Conservation (phyloP, 1,140 invertebrate species). For the Drosophila lacteicornis region DNA sequence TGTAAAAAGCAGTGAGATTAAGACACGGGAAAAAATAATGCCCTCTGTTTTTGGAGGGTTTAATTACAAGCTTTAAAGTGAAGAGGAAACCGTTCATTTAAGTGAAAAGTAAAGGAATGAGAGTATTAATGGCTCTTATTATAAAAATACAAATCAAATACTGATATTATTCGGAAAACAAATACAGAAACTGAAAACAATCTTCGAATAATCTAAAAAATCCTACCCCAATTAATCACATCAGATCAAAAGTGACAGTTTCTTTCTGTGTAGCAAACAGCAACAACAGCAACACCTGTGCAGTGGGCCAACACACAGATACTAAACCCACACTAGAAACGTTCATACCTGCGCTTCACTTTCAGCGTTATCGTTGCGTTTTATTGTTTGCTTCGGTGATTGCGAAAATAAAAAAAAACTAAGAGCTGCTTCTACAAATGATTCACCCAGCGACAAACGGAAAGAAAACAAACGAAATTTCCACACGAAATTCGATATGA, state of each 20-base stretch:
- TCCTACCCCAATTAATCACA: background rate
- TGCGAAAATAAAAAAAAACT: constrained; percentile 65
- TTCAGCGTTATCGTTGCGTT: constrained; percentile 80
- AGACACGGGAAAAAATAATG: constrained; percentile 14
- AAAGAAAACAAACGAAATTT: constrained; percentile 41
- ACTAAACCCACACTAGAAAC: constrained; percentile 21
- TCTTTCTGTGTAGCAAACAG: constrained; percentile 15
- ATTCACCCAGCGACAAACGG: constrained; percentile 35
- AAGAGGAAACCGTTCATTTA: no score
- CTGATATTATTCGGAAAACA: background rate
- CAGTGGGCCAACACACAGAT: constrained; percentile 52
- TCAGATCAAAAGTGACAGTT: background rate
- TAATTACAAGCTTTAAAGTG: background rate
- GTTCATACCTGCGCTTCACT: constrained; percentile 74
- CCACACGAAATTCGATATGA: constrained; percentile 64
- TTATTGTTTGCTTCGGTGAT: constrained; percentile 74
- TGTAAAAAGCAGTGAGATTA: constrained; percentile 74
- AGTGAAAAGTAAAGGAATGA: background rate
- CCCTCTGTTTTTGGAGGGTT: background rate
- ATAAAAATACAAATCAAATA: background rate
- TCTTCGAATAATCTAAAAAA: no score
- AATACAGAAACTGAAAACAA: background rate
- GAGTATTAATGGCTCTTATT: background rate
- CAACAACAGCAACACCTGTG: constrained; percentile 39
- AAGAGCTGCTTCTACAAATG: constrained; percentile 22